Percentiles rank a stretch among this genome's conserved stretches.
These are phyloP conservation scores for Meiosimyza platycephala DNA, from an alignment of 2,888 invertebrate species.

Conservation along the genomic window DNA sequence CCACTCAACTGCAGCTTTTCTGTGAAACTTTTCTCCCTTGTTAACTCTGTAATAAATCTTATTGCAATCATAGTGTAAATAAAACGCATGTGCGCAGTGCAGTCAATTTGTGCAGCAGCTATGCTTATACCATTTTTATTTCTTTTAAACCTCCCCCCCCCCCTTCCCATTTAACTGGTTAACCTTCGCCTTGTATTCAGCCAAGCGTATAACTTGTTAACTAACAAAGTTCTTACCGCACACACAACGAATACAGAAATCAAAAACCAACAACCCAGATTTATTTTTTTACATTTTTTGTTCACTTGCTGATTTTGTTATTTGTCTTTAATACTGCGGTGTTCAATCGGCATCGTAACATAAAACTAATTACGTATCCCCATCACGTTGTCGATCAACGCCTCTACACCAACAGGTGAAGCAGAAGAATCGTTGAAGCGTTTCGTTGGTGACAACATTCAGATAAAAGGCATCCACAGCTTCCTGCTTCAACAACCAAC, in stretches of 20 bases:
- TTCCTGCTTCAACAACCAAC: conserved; percentile 13
- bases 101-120: conserved; percentile 1
- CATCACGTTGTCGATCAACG: conserved; percentile 30
- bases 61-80: conserved; percentile 12
- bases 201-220: conserved; percentile 11
- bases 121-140: background rate
- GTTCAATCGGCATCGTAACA: conserved; percentile 31
- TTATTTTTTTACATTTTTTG: background rate
- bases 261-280: background rate
- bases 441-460: background rate
- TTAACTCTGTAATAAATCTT: background rate
- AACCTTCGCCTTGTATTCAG: background rate
- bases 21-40: no score
- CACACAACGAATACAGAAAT: conserved; percentile 2
- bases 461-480: conserved; percentile 18
- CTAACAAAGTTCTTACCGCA: background rate
- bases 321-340: background rate
- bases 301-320: background rate
- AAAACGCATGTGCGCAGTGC: background rate
- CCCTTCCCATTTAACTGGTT: no score
- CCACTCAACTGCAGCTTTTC: background rate
- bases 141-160: no score
- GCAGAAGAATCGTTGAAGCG: background rate
- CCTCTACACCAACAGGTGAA: no score
- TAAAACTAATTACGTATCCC: conserved; percentile 39